Evolutionary conservation across 1,140 invertebrate genomes (phyloP).

Genomic region (Diachasmimorpha longicaudata): DNA sequence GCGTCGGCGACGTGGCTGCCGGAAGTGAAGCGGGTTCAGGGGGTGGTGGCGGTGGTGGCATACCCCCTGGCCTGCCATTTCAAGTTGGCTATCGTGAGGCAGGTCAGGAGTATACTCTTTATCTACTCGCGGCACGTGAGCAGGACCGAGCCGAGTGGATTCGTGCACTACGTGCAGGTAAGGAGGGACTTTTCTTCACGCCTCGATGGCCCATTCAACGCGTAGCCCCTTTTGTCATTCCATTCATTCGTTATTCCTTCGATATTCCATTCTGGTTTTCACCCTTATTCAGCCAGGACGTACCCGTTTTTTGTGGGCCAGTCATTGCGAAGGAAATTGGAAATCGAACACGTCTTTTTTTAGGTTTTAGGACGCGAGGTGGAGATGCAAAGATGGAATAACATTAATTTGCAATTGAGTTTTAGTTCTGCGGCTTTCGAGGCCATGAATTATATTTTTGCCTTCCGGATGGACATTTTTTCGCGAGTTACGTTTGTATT

Average conservation of each 20-base stretch:
- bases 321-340: too few relatives aligned
- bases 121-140: conserved; percentile 75
- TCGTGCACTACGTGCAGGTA: conserved; percentile 76
- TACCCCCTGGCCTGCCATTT: conserved; percentile 66
- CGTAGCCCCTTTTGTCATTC: not conserved
- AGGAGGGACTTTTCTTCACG: conserved; percentile 18
- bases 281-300: not conserved
- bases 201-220: not conserved
- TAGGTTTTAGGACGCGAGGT: too few relatives aligned
- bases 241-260: not conserved
- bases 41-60: conserved; percentile 43
- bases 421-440: too few relatives aligned
- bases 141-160: conserved; percentile 80
- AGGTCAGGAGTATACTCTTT: conserved; percentile 77
- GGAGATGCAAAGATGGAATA: too few relatives aligned
- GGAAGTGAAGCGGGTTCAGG: conserved; percentile 46
- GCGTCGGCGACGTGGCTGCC: conserved; percentile 36
- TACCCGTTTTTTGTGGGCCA: not conserved
- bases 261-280: not conserved
- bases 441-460: too few relatives aligned
- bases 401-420: too few relatives aligned
- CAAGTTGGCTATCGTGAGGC: conserved; percentile 79
- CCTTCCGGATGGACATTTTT: too few relatives aligned
- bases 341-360: too few relatives aligned
- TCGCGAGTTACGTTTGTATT: too few relatives aligned